Percentiles rank a stretch among this genome's conserved stretches.
These are phyloP conservation scores for Agrilus planipennis DNA, from an alignment of 1,140 invertebrate genomes.

Conservation along the genomic window DNA sequence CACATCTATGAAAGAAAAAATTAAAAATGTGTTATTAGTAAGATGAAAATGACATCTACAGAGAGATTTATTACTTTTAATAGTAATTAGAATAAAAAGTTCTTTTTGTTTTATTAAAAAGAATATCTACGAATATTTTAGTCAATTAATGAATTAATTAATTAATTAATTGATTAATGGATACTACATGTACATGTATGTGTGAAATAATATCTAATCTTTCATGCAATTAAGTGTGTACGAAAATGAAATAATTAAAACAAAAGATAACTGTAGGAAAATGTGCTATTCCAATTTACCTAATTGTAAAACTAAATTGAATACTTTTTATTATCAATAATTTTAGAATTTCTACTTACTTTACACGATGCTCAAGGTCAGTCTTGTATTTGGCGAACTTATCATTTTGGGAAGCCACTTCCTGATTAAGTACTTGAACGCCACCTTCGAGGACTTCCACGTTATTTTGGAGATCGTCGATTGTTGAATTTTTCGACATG, in stretches of 20 bases:
- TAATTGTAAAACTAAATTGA: no score
- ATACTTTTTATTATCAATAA: no score
- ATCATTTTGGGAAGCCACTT: conserved; percentile 27
- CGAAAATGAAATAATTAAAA: no score
- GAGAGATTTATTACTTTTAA: neutral
- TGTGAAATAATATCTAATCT: no score
- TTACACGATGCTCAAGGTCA: conserved; percentile 30
- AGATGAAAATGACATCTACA: neutral
- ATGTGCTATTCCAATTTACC: no score
- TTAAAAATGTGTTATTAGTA: conserved; percentile 10
- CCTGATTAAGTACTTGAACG: conserved; percentile 31
- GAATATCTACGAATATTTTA: no score
- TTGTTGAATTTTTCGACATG: conserved; percentile 26
- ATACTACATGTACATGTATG: no score
- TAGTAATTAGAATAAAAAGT: no score
- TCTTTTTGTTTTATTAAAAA: no score
- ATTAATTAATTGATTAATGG: no score
- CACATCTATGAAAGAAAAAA: conserved; percentile 18
- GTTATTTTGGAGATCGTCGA: conserved; percentile 33
- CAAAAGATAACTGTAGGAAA: neutral
- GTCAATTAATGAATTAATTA: no score
- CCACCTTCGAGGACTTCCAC: conserved; percentile 33
- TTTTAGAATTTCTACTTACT: no score
- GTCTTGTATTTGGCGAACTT: conserved; percentile 20
- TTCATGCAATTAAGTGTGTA: conserved; percentile 2